Evolutionary conservation across 2,113 vertebrate species (phyloP), one percentile per base, ranked within the genome.

Genomic region (Sphyrna mokarran): DNA sequence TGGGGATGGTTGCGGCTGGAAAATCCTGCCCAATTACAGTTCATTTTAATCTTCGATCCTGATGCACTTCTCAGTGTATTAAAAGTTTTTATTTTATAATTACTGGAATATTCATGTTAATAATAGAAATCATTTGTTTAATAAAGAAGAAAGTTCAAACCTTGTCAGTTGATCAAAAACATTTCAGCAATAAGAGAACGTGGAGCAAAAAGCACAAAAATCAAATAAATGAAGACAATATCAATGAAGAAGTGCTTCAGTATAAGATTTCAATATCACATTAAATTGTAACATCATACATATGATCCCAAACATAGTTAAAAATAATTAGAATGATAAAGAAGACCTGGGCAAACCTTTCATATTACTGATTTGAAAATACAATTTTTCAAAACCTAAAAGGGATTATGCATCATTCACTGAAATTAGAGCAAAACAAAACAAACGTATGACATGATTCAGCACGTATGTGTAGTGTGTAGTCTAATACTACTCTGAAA

Each of bases 101-200:
- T 72, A 18, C 23, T 33, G 2, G 43, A 43, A 70, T 95, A 40
- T 43, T 95, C 26, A 37, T 33, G 54, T 54, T 40, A 90, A 20
- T 95, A 95, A 95, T 54, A 95, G 26, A 70, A 95, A 95, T 29
- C 43, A 95, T 69, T 95, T 95, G 29, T 76, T 14, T 70, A 95
- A 95, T 76, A 76, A 76, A 54, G 69, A 29, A 26, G 66, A 48
- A 68, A 29, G 10, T 70, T 95, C 94, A 54, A 10, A 48, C 14
- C 10, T 69, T 37, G 29, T 14, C 68, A 11, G 22, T 70, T 94
- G 26, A 95, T 48, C 22, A 54, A 95, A 95, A 14, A 72, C 54
- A 72, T 95, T 70, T 95, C 26, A 72, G 94, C 66, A 29, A 23
- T 40, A 72, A 23, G 23, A 70, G 69, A 72, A 95, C 54, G 54